A percentile compares a stretch with the other conserved stretches of the same genome.
Evolutionary conservation across 1,140 invertebrate species (phyloP).

Genomic region (Arctopsyche grandis): DNA sequence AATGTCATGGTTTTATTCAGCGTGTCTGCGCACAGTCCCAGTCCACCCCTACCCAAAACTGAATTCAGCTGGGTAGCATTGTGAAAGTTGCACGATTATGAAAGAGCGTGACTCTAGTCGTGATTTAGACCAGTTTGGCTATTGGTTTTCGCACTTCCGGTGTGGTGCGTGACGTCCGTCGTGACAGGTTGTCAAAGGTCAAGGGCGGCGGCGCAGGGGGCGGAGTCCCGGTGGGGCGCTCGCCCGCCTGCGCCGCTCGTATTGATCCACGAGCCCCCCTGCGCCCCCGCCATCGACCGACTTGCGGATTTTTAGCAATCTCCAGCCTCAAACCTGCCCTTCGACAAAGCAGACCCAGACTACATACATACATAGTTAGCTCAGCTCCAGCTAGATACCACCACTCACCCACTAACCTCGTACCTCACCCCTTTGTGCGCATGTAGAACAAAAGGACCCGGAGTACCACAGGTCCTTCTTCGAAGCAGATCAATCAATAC

Average conservation of each 20-base stretch:
- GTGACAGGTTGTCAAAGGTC: constrained; percentile 23
- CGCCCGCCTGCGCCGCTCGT: constrained; percentile 12
- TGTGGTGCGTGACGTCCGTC: neutral
- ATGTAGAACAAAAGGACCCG: too few relatives aligned
- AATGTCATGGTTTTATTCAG: too few relatives aligned
- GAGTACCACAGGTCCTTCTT: too few relatives aligned
- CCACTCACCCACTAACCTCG: neutral
- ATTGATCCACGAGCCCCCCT: constrained; percentile 33
- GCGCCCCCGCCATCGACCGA: constrained; percentile 20
- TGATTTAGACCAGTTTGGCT: neutral
- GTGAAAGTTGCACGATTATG: too few relatives aligned
- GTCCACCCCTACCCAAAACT: too few relatives aligned
- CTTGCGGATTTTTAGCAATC: constrained; percentile 36
- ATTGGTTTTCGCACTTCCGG: neutral
- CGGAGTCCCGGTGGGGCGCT: constrained; percentile 3
- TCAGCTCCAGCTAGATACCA: neutral
- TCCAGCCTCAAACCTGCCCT: neutral
- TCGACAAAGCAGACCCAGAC: neutral
- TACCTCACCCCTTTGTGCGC: too few relatives aligned
- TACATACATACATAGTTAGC: neutral
- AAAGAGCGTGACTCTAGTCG: too few relatives aligned
- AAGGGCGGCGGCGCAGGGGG: constrained; percentile 22
- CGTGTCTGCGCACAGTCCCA: too few relatives aligned
- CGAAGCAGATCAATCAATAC: too few relatives aligned
- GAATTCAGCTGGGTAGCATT: too few relatives aligned